Conservation (phyloP, 2,797 vertebrate genomes). For the Pangasius mekongensis region DNA sequence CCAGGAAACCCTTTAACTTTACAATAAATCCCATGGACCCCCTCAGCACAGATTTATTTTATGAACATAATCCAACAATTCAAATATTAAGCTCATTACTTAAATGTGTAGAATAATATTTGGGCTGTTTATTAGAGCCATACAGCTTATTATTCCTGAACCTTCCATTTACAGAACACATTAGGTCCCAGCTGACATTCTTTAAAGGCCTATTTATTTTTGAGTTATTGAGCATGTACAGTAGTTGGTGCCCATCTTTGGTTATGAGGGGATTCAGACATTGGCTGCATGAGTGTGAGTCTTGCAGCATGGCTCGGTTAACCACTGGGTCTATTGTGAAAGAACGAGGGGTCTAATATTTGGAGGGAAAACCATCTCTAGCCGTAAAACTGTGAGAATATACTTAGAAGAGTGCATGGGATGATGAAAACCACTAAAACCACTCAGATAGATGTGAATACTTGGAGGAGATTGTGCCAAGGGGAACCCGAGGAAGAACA, state of each 20-base stretch:
- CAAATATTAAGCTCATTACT: background rate
- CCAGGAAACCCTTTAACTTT: background rate
- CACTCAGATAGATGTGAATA: background rate
- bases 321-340: background rate
- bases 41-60: background rate
- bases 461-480: background rate
- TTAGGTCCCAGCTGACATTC: background rate
- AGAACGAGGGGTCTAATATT: background rate
- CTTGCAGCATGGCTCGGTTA: background rate
- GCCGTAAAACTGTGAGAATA: background rate
- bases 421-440: background rate
- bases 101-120: background rate
- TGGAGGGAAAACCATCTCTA: background rate
- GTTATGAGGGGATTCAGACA: background rate
- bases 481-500: background rate
- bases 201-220: background rate
- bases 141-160: background rate
- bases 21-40: background rate
- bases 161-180: background rate
- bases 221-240: background rate
- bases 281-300: background rate
- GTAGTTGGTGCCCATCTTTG: background rate
- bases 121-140: background rate
- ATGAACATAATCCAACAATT: background rate
- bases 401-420: background rate